phyloP scores from a whole-genome alignment of 2,888 invertebrate species.

The Tetramorium bicarinatum region DNA sequence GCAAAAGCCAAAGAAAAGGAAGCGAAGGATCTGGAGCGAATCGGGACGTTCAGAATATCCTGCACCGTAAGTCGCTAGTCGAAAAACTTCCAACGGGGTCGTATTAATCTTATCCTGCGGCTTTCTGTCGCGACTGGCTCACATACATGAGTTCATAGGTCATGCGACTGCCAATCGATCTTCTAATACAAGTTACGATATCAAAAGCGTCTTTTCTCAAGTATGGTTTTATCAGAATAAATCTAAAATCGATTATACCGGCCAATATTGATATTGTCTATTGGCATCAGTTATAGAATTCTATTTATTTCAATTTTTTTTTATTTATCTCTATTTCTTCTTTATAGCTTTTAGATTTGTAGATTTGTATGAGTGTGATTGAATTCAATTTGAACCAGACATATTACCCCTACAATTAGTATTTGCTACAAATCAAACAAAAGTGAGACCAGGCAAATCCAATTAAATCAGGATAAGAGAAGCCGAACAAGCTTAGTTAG shows the following conservation, averaged over 20 bases:
- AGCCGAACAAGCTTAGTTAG: slow-evolving; percentile 2
- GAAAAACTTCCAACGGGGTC: slow-evolving; percentile 64
- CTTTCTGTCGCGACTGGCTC: slow-evolving; percentile 50
- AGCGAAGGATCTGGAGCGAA: slow-evolving; percentile 41
- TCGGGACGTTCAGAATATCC: slow-evolving; percentile 57
- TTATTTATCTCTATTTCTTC: neutral
- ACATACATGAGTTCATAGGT: slow-evolving; percentile 62
- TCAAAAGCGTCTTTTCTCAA: slow-evolving; percentile 24
- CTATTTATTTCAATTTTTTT: slow-evolving; percentile 3
- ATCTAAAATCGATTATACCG: slow-evolving; percentile 6
- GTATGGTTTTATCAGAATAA: slow-evolving; percentile 10
- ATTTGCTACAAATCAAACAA: neutral
- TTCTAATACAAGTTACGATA: slow-evolving; percentile 43
- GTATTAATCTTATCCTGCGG: slow-evolving; percentile 73
- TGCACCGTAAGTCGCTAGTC: slow-evolving; percentile 35
- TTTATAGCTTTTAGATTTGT: neutral
- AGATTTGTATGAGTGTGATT: neutral
- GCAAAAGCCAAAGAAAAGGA: slow-evolving; percentile 40
- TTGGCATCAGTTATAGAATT: neutral
- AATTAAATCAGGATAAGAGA: slow-evolving; percentile 21
- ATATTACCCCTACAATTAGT: neutral
- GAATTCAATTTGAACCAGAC: neutral
- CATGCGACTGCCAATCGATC: slow-evolving; percentile 63
- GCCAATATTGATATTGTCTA: neutral
- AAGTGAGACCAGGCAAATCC: neutral